A percentile compares a stretch with the other conserved stretches of the same genome.
phyloP scores from a whole-genome alignment of 2,888 invertebrate species.

The Diadegma fenestrale region DNA sequence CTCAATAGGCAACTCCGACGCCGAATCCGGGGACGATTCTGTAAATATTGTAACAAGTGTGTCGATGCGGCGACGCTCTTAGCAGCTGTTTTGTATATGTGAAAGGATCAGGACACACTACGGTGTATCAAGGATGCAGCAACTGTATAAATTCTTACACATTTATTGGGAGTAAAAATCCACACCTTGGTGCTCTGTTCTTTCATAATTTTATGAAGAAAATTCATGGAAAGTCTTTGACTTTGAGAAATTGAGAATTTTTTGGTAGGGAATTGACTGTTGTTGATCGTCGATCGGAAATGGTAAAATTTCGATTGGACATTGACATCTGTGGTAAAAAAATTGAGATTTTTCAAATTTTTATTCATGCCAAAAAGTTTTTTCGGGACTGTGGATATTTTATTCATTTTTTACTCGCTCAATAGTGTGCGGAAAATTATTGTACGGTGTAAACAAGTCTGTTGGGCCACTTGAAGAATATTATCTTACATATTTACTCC shows the following conservation, averaged over 20 bases:
- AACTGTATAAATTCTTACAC: background rate
- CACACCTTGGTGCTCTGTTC: background rate
- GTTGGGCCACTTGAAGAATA: background rate
- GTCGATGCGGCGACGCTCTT: conserved; percentile 69
- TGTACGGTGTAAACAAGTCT: background rate
- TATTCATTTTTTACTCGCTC: background rate
- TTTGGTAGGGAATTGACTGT: too few relatives aligned
- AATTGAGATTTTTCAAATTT: background rate
- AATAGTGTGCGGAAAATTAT: background rate
- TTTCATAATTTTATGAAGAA: background rate
- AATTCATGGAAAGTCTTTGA: background rate
- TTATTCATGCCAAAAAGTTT: background rate
- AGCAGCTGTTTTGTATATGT: conserved; percentile 35
- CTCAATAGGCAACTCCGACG: conserved; percentile 69
- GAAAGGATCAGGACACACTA: background rate
- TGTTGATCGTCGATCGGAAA: background rate
- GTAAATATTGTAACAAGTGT: conserved; percentile 85
- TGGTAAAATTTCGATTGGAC: background rate
- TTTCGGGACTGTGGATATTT: background rate
- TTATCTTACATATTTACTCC: background rate
- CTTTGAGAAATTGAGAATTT: too few relatives aligned
- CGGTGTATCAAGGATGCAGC: background rate
- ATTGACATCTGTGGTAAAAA: background rate
- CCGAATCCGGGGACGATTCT: conserved; percentile 80
- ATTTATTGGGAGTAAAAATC: background rate